phyloP scores from a whole-genome alignment of 1,140 invertebrate species.

The Eumeta japonica region DNA sequence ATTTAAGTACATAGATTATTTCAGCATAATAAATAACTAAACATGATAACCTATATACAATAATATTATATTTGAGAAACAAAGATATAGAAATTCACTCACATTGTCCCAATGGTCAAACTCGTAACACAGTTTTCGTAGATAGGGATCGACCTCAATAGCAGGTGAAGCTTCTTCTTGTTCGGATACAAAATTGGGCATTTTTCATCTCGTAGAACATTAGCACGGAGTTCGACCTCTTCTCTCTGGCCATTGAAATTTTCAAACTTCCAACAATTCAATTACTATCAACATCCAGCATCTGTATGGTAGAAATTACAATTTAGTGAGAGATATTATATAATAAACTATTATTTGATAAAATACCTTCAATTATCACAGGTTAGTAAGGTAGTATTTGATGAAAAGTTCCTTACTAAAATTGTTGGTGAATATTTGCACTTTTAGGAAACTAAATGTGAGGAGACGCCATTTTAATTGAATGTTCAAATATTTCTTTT shows the following conservation, averaged over 20 bases:
- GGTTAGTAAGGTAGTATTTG: no score
- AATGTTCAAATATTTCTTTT: no score
- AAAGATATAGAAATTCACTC: no score
- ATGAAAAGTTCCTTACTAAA: no score
- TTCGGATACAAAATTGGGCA: slow-evolving; percentile 75
- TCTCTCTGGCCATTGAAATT: slow-evolving; percentile 19
- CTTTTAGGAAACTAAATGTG: slow-evolving; percentile 26
- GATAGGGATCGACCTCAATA: slow-evolving; percentile 82
- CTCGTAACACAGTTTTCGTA: slow-evolving; percentile 88
- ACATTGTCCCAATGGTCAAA: slow-evolving; percentile 97
- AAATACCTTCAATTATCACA: no score
- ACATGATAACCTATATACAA: no score
- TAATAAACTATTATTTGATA: no score
- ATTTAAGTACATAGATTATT: no score
- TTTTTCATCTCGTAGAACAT: slow-evolving; percentile 58
- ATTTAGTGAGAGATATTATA: slow-evolving; percentile 12
- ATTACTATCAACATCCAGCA: slow-evolving; percentile 2
- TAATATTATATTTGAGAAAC: no score
- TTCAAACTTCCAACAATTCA: slow-evolving; percentile 3
- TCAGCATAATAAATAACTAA: no score
- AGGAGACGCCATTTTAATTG: slow-evolving; percentile 26
- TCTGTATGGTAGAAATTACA: slow-evolving; percentile 2
- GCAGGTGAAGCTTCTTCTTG: slow-evolving; percentile 76
- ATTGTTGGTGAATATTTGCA: no score
- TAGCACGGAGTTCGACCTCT: slow-evolving; percentile 38